Base-by-base conservation (phyloP, 2,888 invertebrate species). In the Dione vanillae region DNA sequence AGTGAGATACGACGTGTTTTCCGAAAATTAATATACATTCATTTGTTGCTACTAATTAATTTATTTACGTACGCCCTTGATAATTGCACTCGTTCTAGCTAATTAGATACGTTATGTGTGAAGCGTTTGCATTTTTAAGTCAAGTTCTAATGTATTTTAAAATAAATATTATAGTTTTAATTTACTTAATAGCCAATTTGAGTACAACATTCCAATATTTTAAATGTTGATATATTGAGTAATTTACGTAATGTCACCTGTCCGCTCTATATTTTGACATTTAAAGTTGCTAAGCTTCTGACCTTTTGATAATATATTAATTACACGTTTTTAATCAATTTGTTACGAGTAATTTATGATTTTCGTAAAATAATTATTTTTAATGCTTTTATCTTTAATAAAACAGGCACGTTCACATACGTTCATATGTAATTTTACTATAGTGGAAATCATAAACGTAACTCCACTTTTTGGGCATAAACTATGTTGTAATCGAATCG, bases 221-320 rank as follows among this genome's bases (percentile, higher is more conserved):
- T 37, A 37, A 56, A 37, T n/a, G 10, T 20, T n/a, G 9, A 61
- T 12, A 10, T 10, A 11, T 27, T 16, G 51, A 49, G 19, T 64
- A 19, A 37, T 64, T 61, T 45, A 43, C 54, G 11, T 52, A 20
- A 65, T 43, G 20, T 45, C 45, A 61, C 45, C n/a, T 27, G 35
- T 45, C 8, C 5, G 67, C 45, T 67, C 67, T 16, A 58, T 14
- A 67, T 67, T 37, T 52, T 47, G 67, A 47, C 56, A 67, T 67
- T 67, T 19, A 58, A 47, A 58, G 27, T 45, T 16, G 51, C 37
- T 19, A 11, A 20, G 19, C 49, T 37, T 56, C 37, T 67, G 67
- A 58, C 67, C 58, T 67, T 67, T 20, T 47, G 6, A 43, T 16
- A 16, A 16, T 43, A 9, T 12, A 51, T 37, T 20, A 41, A 43